Evolutionary conservation across 1,140 invertebrate genomes (phyloP), one percentile per base, ranked within the genome.

Genomic region (Dendroctonus valens): DNA sequence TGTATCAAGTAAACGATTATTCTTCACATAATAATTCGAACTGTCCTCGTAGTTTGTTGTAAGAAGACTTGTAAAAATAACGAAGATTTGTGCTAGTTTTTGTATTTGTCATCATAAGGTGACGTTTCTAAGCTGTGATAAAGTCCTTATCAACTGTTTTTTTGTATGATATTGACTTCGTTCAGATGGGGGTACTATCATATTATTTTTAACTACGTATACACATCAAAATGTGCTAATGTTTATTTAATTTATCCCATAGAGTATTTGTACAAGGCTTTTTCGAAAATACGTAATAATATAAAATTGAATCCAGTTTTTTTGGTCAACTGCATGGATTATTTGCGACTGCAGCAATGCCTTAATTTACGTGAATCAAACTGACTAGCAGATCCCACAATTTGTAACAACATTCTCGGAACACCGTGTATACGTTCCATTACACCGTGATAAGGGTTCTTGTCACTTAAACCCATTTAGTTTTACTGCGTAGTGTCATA

Each of bases 171-270:
- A 79, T 77, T 79, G 78, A 79, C 78, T 79, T 79, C 78, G 74
- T 77, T 78, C 78, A 79, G 78, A 79, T 79, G 78, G 78, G 72
- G 78, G 78, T 79, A 79, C 76, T 79, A 79, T 79, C 78, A 79
- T 79, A 77, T 76, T 70, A 63, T 73, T 70, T 73, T 72, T 72
- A 54, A 48, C 70, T 41, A 50, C 61, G 61, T 57, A 64, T 49
- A 64, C 62, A 44, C 62, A 46, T 37, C 38, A 11, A n/a, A 44
- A 50, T 15, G 41, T 41, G 7, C 37, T 12, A 15, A 14, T 52
- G 15, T 41, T 5, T 5, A 26, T 50, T 26, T 26, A 46, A 12
- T 38, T 5, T 37, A 26, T 26, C 26, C 26, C 26, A 26, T 26
- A 26, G 26, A 26, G 26, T 26, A 26, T 67, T 61, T 65, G 67